Conservation (phyloP, 2,113 vertebrate genomes). For the Menidia beryllina region DNA sequence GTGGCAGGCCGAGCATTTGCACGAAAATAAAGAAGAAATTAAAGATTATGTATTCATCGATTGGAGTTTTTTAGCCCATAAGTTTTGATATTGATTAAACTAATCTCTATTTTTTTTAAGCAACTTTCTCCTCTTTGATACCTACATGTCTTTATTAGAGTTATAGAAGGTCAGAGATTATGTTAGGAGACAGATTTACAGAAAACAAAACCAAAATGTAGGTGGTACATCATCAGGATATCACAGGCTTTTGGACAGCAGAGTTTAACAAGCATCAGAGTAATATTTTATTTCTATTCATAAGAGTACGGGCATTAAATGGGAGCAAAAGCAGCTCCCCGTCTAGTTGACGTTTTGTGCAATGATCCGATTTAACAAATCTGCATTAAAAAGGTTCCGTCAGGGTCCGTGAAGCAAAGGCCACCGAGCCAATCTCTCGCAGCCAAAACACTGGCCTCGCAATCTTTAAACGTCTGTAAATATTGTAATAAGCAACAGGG, state of each 20-base stretch:
- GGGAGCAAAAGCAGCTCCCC: constrained; percentile 17
- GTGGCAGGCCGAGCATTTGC: constrained; percentile 15
- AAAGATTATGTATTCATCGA: constrained; percentile 13
- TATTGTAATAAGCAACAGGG: constrained; percentile 81
- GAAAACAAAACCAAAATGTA: constrained; percentile 64
- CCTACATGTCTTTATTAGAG: constrained; percentile 51
- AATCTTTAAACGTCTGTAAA: constrained; percentile 78
- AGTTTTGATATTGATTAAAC: constrained; percentile 40
- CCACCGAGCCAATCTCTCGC: constrained; percentile 69
- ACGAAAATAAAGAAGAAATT: constrained; percentile 1
- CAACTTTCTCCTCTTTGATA: constrained; percentile 26
- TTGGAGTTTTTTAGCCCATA: constrained; percentile 25
- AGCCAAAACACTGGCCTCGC: constrained; percentile 66
- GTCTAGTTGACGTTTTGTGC: constrained; percentile 33
- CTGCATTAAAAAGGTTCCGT: constrained; percentile 38
- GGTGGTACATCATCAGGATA: constrained; percentile 24
- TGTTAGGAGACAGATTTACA: constrained; percentile 72
- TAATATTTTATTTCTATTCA: background rate
- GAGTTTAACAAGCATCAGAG: too few relatives aligned
- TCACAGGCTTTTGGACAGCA: background rate
- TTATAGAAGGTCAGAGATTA: constrained; percentile 69
- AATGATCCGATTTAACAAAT: constrained; percentile 69
- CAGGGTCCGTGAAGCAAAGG: constrained; percentile 65
- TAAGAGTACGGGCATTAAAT: background rate
- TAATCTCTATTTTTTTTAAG: constrained; percentile 15